These are phyloP conservation scores for Ochropacha duplaris DNA, from an alignment of 2,888 invertebrate species.

Conservation along the genomic window DNA sequence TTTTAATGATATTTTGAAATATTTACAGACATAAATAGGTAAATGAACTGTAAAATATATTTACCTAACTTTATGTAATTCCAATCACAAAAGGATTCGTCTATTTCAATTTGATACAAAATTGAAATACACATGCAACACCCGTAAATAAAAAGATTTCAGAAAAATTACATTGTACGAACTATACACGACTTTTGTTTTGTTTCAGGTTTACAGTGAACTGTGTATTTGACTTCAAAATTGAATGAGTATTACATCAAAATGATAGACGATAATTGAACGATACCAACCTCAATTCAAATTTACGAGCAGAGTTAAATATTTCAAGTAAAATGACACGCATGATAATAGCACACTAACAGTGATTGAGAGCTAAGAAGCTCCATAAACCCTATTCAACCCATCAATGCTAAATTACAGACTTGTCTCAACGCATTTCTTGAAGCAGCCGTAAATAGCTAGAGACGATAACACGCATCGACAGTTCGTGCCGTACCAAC, in stretches of 20 bases:
- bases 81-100: too few relatives aligned
- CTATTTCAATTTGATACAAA: background rate
- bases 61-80: too few relatives aligned
- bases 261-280: slow-evolving; percentile 74
- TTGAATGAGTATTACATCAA: slow-evolving; percentile 23
- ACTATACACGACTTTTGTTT: background rate
- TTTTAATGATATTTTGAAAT: too few relatives aligned
- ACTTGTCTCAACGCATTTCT: slow-evolving; percentile 95
- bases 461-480: slow-evolving; percentile 28
- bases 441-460: slow-evolving; percentile 93
- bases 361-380: slow-evolving; percentile 53
- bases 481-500: slow-evolving; percentile 70
- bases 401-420: slow-evolving; percentile 94
- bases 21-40: too few relatives aligned
- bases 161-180: background rate
- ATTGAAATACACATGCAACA: background rate
- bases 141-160: background rate
- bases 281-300: slow-evolving; percentile 15
- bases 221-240: background rate
- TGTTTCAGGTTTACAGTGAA: background rate
- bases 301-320: slow-evolving; percentile 15
- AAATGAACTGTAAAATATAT: too few relatives aligned
- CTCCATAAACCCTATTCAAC: slow-evolving; percentile 60
- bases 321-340: slow-evolving; percentile 17
- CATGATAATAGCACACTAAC: slow-evolving; percentile 41